Evolutionary conservation across 1,140 invertebrate species (phyloP).

Genomic region (Drosophila miranda): DNA sequence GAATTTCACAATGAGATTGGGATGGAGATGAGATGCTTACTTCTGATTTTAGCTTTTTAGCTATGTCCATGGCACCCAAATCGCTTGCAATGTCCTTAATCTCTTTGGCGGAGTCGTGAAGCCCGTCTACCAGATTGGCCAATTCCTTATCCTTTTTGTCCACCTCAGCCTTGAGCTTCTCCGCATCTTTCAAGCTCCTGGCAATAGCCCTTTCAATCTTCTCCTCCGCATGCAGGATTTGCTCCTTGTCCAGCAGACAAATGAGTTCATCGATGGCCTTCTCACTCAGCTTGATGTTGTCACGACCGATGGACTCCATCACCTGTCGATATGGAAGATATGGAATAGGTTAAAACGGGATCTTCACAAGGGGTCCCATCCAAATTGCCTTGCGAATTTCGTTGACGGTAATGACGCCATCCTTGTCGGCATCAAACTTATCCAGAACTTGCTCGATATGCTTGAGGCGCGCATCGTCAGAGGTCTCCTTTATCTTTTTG

Average conservation of each 20-base stretch:
- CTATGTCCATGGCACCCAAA: slow-evolving; percentile 51
- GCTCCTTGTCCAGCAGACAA: slow-evolving; percentile 93
- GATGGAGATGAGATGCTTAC: slow-evolving; percentile 11
- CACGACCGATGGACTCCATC: slow-evolving; percentile 94
- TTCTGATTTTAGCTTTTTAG: slow-evolving; percentile 30
- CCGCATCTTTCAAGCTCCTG: slow-evolving; percentile 83
- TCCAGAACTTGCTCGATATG: slow-evolving; percentile 92
- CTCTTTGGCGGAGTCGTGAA: slow-evolving; percentile 70
- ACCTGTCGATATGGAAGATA: slow-evolving; percentile 85
- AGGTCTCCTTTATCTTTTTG: slow-evolving; percentile 85
- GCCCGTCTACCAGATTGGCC: slow-evolving; percentile 54
- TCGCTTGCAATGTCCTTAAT: slow-evolving; percentile 65
- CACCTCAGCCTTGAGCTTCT: slow-evolving; percentile 66
- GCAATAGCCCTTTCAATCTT: slow-evolving; percentile 91
- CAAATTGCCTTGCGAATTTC: slow-evolving; percentile 93
- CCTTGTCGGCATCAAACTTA: slow-evolving; percentile 95
- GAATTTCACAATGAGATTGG: background rate
- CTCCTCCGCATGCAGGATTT: slow-evolving; percentile 92
- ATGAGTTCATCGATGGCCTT: slow-evolving; percentile 95
- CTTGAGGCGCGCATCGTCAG: slow-evolving; percentile 91
- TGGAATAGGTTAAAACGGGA: too few relatives aligned
- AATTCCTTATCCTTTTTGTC: slow-evolving; percentile 61
- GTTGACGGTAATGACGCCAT: slow-evolving; percentile 95
- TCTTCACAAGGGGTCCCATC: background rate
- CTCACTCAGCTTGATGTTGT: slow-evolving; percentile 93